Evolutionary conservation across 1,140 invertebrate genomes (phyloP), one percentile per base, ranked within the genome.

Genomic region (Drosophila bipectinata): DNA sequence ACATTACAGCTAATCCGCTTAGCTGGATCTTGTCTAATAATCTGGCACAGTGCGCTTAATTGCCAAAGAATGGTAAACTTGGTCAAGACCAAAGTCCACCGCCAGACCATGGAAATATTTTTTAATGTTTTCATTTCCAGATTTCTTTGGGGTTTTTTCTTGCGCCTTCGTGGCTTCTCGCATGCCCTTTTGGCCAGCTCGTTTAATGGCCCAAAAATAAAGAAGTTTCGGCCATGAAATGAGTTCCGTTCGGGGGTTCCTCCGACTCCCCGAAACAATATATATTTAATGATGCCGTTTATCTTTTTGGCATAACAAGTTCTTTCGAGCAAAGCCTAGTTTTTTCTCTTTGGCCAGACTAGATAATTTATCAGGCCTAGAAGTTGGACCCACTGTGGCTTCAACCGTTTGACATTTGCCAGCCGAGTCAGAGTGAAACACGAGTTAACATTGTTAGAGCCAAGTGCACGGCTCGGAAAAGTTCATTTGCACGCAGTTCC

Each of bases 361-460:
- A 8, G 21, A 24, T 26, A 12, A 55, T 72, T 73, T 66, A 56
- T 53, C 52, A 74, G 24, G 24, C 37, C 21, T n/a, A 4, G 21
- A 37, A 34, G 28, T 55, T 47, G 49, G 64, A 1, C 18, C 67
- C 81, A 84, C 76, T 77, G 80, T 85, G 47, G 59, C 51, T 58
- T 51, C 62, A 34, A 49, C 61, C 61, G 59, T 55, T 53, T 75
- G 74, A 87, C 81, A 87, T 74, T 81, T 67, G 26, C 28, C 64
- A 77, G 73, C 62, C 71, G 49, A 64, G 44, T 39, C 63, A 44
- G 57, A 69, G 63, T 69, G 77, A 77, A 57, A 58, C 81, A 81
- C 74, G 64, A 85, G 87, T 85, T 85, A 87, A 61, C 81, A 75
- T 75, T 87, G 64, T 78, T 81, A 34, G 45, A 81, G 83, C 52